Conservation (phyloP, 2,888 invertebrate genomes). For the Drosophila tanythrix region DNA sequence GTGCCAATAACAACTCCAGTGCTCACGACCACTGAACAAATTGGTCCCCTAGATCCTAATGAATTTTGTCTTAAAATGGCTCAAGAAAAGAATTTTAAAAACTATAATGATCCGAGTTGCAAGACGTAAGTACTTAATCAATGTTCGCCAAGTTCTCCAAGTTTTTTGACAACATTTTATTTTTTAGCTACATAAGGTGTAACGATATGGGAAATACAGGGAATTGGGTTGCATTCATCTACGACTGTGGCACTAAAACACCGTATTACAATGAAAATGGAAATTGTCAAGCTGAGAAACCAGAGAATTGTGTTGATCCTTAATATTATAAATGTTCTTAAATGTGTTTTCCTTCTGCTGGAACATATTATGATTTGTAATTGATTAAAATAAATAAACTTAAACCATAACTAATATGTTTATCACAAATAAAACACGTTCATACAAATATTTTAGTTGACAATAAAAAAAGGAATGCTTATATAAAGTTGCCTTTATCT, state of each 20-base stretch:
- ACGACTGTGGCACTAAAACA: not conserved
- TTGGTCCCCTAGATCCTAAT: not conserved
- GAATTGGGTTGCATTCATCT: not conserved
- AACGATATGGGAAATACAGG: not conserved
- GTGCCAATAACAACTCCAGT: not conserved
- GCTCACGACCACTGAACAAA: not conserved
- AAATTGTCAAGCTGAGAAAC: not conserved
- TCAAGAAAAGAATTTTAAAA: not conserved
- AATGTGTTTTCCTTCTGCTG: not conserved
- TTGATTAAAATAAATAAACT: not conserved
- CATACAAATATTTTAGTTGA: too few species aligned
- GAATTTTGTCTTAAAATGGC: slow-evolving; percentile 7
- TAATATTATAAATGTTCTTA: not conserved
- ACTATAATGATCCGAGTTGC: slow-evolving; percentile 50
- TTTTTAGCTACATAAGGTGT: not conserved
- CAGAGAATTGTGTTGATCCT: not conserved
- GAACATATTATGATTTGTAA: not conserved
- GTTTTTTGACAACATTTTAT: not conserved
- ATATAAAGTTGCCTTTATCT: not conserved
- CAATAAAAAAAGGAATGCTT: not conserved
- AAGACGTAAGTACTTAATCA: slow-evolving; percentile 29
- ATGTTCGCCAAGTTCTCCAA: not conserved
- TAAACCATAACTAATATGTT: not conserved
- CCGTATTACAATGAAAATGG: too few species aligned
- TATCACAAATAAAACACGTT: not conserved